Evolutionary conservation across 2,888 invertebrate genomes (phyloP).

Genomic region (Cantharis flavilabris): DNA sequence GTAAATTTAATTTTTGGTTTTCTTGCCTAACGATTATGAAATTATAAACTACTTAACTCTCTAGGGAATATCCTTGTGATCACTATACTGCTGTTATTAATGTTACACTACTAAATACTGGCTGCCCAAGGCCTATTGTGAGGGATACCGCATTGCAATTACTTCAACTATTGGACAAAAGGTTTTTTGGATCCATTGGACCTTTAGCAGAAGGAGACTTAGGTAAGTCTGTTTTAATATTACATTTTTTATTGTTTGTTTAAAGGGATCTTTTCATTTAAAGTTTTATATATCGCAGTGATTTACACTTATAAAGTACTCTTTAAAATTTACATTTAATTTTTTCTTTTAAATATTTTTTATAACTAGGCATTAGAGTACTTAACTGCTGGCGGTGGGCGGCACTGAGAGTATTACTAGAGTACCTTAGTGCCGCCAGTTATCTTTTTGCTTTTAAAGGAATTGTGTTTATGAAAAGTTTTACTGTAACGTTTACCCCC

Average conservation of each 20-base stretch:
- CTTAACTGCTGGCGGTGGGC: too few relatives aligned
- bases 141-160: conserved; percentile 94
- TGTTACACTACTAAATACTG: conserved; percentile 94
- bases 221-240: conserved; percentile 64
- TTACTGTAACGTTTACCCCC: too few relatives aligned
- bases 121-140: conserved; percentile 89
- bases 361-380: too few relatives aligned
- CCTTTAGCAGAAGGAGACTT: conserved; percentile 74
- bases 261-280: too few relatives aligned
- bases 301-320: too few relatives aligned
- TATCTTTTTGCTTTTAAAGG: too few relatives aligned
- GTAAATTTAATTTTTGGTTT: conserved; percentile 57
- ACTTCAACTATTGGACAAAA: conserved; percentile 88
- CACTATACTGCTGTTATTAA: conserved; percentile 98
- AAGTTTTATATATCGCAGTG: too few relatives aligned
- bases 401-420: too few relatives aligned
- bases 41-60: neutral
- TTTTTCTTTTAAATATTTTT: too few relatives aligned
- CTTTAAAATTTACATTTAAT: too few relatives aligned
- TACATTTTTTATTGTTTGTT: neutral
- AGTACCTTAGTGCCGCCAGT: too few relatives aligned
- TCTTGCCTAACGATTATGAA: neutral
- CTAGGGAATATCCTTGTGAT: conserved; percentile 94
- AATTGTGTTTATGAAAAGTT: too few relatives aligned
- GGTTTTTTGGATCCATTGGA: conserved; percentile 88